Evolutionary conservation across 2,888 invertebrate genomes (phyloP).

Genomic region (Nemurella pictetii): DNA sequence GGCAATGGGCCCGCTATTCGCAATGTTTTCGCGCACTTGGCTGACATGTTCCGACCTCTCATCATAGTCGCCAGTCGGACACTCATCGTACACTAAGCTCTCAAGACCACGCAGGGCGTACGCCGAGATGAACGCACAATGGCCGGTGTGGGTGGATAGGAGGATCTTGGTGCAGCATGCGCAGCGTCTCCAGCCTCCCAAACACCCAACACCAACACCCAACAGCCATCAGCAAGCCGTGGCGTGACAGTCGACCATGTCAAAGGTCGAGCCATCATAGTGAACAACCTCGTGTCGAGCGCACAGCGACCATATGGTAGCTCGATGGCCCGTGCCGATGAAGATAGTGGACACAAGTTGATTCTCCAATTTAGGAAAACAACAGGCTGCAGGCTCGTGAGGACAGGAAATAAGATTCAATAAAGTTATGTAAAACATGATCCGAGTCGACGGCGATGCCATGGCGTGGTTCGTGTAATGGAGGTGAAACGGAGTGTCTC

Average conservation of each 20-base stretch:
- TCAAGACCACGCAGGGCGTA: background rate
- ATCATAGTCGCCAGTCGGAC: too few species aligned
- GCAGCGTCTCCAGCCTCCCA: too few species aligned
- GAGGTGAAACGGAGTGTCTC: too few species aligned
- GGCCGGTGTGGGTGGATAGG: background rate
- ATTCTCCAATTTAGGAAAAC: background rate
- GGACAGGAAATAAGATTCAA: background rate
- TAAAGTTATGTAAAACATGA: background rate
- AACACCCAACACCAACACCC: too few species aligned
- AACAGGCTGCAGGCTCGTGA: background rate
- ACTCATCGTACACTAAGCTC: too few species aligned
- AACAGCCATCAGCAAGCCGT: too few species aligned
- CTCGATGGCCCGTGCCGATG: background rate
- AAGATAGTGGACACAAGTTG: background rate
- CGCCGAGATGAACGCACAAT: background rate
- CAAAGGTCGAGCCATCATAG: background rate
- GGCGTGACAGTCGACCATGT: background rate
- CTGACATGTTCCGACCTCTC: background rate
- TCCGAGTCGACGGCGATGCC: too few species aligned
- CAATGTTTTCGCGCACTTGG: background rate
- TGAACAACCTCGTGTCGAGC: background rate
- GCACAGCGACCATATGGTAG: background rate
- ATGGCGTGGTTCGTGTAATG: too few species aligned
- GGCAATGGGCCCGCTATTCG: background rate
- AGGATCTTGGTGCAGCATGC: background rate